Evolutionary conservation across 2,113 vertebrate species (phyloP).

Genomic region (Rhabdornis inornatus): DNA sequence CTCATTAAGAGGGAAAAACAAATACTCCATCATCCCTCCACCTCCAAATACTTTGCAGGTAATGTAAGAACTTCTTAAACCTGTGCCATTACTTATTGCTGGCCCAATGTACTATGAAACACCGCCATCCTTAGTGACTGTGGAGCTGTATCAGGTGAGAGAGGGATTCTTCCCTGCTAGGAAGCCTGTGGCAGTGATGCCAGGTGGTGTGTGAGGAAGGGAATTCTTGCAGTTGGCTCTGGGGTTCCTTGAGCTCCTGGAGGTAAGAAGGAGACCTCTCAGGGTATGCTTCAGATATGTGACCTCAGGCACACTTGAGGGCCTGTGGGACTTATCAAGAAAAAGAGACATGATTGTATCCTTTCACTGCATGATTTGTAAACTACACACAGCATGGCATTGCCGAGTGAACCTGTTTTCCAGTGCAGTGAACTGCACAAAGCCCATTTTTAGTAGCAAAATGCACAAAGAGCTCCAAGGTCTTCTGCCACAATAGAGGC

Average conservation of each 20-base stretch:
- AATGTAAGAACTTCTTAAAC: neutral
- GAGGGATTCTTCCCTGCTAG: neutral
- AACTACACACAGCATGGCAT: neutral
- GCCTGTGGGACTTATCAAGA: neutral
- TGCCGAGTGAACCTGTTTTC: neutral
- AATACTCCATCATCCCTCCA: accelerated
- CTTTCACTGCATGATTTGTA: neutral
- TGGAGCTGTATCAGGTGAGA: neutral
- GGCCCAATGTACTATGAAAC: neutral
- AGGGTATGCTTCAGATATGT: neutral
- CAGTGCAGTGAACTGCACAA: accelerated
- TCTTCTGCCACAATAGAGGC: neutral
- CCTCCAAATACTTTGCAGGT: neutral
- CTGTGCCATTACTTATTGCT: neutral
- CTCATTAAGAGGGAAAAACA: neutral
- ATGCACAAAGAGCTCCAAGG: neutral
- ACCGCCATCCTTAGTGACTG: neutral
- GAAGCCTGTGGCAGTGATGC: neutral
- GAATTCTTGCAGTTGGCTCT: neutral
- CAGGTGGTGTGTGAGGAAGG: neutral
- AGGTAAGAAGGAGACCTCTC: neutral
- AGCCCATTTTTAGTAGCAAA: neutral
- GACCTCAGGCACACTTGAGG: neutral
- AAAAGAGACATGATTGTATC: neutral
- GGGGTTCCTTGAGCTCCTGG: neutral